These are phyloP conservation scores for Tipula vernalis DNA, from an alignment of 2,888 invertebrate genomes.

Conservation along the genomic window DNA sequence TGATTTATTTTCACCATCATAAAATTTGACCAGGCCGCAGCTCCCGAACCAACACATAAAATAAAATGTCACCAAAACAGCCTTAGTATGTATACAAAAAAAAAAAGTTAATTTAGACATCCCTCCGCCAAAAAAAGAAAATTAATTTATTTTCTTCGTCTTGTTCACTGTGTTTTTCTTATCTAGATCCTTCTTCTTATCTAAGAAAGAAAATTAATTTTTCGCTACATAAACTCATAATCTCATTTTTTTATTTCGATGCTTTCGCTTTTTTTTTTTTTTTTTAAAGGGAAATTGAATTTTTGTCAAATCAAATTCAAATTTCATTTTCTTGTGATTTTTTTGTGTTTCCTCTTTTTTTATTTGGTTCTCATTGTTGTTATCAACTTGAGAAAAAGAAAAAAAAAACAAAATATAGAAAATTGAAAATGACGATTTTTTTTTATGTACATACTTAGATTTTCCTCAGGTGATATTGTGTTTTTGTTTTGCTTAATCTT, in stretches of 20 bases:
- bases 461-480: not conserved
- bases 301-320: constrained; percentile 9
- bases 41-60: not conserved
- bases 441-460: not conserved
- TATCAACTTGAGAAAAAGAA: not conserved
- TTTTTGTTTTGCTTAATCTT: not conserved
- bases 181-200: not conserved
- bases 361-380: not conserved
- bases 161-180: not conserved
- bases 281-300: constrained; percentile 8
- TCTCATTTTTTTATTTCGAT: not conserved
- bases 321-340: not conserved
- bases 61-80: not conserved
- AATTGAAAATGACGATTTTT: not conserved
- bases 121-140: not conserved
- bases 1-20: not conserved
- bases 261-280: not conserved
- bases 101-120: not conserved
- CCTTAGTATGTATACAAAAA: not conserved
- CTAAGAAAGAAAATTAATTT: not conserved
- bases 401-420: not conserved
- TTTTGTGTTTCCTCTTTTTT: not conserved
- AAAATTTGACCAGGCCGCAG: not conserved
- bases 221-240: constrained; percentile 9
- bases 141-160: not conserved